These are phyloP conservation scores for Glossophaga mutica DNA, from an alignment of 2,797 vertebrate genomes.

Conservation along the genomic window DNA sequence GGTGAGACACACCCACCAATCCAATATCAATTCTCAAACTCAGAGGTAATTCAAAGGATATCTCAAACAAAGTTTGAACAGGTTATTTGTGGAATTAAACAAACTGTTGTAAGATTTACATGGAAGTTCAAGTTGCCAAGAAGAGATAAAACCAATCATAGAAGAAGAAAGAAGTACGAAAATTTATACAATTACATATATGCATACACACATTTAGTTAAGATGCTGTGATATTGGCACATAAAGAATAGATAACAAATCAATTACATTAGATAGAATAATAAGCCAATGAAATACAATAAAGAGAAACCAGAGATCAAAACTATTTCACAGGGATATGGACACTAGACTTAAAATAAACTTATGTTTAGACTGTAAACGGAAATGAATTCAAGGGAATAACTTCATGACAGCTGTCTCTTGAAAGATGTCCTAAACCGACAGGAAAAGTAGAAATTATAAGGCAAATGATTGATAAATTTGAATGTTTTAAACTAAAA, in stretches of 20 bases:
- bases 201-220: neutral
- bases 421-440: neutral
- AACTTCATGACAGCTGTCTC: neutral
- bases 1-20: neutral
- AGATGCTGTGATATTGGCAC: neutral
- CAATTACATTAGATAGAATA: neutral
- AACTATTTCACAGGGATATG: neutral
- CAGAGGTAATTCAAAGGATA: neutral
- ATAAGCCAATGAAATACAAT: neutral
- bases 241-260: neutral
- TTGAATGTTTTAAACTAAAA: neutral
- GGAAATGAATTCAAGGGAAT: neutral
- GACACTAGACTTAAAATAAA: neutral
- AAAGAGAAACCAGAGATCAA: neutral
- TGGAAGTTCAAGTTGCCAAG: neutral
- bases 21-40: neutral
- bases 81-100: neutral
- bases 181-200: neutral
- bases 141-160: neutral
- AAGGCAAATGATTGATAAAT: neutral
- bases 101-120: neutral
- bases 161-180: neutral
- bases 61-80: neutral
- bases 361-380: neutral
- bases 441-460: neutral